These are phyloP conservation scores for Eptatretus atami DNA, from an alignment of 2,797 vertebrate genomes.

Conservation along the genomic window DNA sequence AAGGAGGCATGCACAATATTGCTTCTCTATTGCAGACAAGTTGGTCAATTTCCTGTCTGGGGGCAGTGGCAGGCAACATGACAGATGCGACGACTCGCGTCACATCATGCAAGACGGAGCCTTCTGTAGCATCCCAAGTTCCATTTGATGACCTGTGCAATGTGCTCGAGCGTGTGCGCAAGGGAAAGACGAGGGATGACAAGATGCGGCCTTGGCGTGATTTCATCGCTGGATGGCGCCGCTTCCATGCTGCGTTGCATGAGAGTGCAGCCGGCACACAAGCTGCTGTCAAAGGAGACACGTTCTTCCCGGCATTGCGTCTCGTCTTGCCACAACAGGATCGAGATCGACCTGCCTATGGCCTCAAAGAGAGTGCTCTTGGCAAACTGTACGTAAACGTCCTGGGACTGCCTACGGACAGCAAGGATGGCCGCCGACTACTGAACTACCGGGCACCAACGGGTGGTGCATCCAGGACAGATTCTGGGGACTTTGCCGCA, in stretches of 20 bases:
- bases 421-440: conserved; percentile 54
- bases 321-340: conserved; percentile 61
- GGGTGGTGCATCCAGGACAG: conserved; percentile 21
- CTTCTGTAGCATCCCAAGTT: conserved; percentile 37
- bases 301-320: conserved; percentile 74
- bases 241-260: conserved; percentile 52
- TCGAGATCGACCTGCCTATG: conserved; percentile 71
- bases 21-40: too few relatives aligned
- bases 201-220: conserved; percentile 37
- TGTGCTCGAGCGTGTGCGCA: conserved; percentile 59
- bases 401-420: conserved; percentile 46
- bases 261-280: conserved; percentile 25
- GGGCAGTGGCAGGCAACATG: neutral
- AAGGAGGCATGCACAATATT: too few relatives aligned
- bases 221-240: conserved; percentile 63
- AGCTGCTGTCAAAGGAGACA: conserved; percentile 30
- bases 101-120: neutral
- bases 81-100: neutral
- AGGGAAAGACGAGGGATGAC: conserved; percentile 34
- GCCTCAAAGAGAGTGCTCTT: conserved; percentile 86
- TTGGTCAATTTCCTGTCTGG: too few relatives aligned
- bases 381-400: conserved; percentile 59
- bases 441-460: conserved; percentile 53
- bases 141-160: conserved; percentile 55
- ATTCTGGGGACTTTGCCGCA: conserved; percentile 60